Percentiles rank a stretch among this genome's conserved stretches.
These are phyloP conservation scores for Linnaemya vulpina DNA, from an alignment of 2,888 invertebrate species.

Conservation along the genomic window DNA sequence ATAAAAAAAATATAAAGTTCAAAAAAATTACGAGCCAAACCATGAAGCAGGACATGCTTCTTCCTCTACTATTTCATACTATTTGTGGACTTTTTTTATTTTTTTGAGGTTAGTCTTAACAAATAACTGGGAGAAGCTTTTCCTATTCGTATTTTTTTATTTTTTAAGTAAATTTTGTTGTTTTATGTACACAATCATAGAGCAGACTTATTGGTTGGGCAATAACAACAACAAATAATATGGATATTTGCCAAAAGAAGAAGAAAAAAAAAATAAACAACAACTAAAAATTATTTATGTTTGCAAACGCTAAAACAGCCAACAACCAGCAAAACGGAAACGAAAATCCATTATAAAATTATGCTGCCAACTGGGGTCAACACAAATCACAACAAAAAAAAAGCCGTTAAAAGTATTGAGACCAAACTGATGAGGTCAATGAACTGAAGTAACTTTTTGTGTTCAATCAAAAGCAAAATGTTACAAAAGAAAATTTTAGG, in stretches of 20 bases:
- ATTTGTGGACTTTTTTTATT: background rate
- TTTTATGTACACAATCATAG: background rate
- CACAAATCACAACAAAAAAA: conserved; percentile 59
- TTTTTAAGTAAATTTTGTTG: background rate
- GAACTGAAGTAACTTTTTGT: conserved; percentile 33
- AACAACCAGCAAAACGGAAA: background rate
- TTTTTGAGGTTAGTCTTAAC: conserved; percentile 29
- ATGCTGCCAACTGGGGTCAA: conserved; percentile 69
- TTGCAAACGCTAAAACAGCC: background rate
- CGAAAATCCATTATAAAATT: conserved; percentile 61
- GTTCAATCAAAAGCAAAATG: background rate
- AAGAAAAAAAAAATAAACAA: background rate
- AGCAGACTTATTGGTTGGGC: conserved; percentile 61
- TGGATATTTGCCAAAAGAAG: conserved; percentile 67
- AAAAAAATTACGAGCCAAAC: background rate
- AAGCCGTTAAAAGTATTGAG: conserved; percentile 9
- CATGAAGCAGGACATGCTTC: background rate
- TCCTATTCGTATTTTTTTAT: background rate
- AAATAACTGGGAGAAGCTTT: conserved; percentile 2
- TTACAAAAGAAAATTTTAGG: background rate
- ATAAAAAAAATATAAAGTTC: too few relatives aligned
- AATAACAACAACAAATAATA: conserved; percentile 61
- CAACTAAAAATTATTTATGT: background rate
- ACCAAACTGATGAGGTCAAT: conserved; percentile 29
- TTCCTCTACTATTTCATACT: background rate